Evolutionary conservation across 2,113 vertebrate species (phyloP).

Genomic region (Rhinogobius similis): DNA sequence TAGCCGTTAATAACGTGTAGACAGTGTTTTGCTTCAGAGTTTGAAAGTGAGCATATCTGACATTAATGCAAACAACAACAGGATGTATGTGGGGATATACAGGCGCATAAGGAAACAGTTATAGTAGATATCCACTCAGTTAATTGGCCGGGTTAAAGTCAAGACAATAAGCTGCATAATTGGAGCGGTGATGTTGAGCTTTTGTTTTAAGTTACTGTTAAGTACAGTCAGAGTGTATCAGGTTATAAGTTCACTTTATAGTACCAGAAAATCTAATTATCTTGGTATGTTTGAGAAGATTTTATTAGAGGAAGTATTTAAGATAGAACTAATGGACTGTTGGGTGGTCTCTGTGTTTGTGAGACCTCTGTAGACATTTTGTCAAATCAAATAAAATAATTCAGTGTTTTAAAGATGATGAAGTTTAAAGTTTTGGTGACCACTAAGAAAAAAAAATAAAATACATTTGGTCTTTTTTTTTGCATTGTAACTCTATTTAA

Average conservation of each 20-base stretch:
- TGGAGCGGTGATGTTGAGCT: conserved; percentile 43
- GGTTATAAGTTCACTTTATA: conserved; percentile 12
- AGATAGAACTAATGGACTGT: too few species aligned
- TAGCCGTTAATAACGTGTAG: conserved; percentile 59
- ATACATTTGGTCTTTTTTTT: too few species aligned
- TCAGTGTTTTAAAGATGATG: not conserved
- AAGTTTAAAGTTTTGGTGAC: not conserved
- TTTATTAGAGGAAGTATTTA: not conserved
- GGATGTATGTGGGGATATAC: conserved; percentile 56
- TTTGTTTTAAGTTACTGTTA: conserved; percentile 49
- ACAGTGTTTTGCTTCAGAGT: conserved; percentile 23
- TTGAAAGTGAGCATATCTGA: conserved; percentile 53
- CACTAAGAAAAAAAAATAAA: too few species aligned
- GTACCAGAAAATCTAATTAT: conserved; percentile 1
- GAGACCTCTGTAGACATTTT: not conserved
- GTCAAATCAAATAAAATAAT: not conserved
- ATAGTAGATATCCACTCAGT: conserved; percentile 47
- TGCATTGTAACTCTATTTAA: too few species aligned
- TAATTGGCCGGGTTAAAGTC: conserved; percentile 56
- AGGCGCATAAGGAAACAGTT: conserved; percentile 62
- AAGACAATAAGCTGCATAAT: conserved; percentile 53
- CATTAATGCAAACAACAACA: conserved; percentile 61
- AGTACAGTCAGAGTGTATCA: conserved; percentile 15
- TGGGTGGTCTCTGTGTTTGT: not conserved
- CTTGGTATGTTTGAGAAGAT: not conserved